phyloP scores from a whole-genome alignment of 2,888 invertebrate genomes.

The Agriopis marginaria region DNA sequence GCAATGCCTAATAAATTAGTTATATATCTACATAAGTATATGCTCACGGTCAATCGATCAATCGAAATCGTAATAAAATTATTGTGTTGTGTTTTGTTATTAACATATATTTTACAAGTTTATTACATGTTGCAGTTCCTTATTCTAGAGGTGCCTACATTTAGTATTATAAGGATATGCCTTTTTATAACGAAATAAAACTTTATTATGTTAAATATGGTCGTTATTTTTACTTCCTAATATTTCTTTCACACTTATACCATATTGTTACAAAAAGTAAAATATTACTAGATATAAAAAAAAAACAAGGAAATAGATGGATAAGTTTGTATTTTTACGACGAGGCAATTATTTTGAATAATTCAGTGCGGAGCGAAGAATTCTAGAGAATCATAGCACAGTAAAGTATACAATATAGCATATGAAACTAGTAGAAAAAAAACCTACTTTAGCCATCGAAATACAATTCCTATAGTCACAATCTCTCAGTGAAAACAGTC shows the following conservation, averaged over 20 bases:
- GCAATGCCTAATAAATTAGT: background rate
- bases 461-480: too few relatives aligned
- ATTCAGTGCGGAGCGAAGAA: too few relatives aligned
- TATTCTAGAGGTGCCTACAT: constrained; percentile 24
- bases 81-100: constrained; percentile 18
- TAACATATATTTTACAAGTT: constrained; percentile 17
- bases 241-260: background rate
- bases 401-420: too few relatives aligned
- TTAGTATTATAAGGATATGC: constrained; percentile 17
- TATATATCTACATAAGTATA: constrained; percentile 2
- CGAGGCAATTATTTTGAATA: too few relatives aligned
- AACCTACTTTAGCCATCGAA: too few relatives aligned
- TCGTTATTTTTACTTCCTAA: background rate
- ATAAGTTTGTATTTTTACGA: too few relatives aligned
- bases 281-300: too few relatives aligned
- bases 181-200: constrained; percentile 23
- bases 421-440: too few relatives aligned
- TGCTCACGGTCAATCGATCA: constrained; percentile 2
- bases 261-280: too few relatives aligned
- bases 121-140: constrained; percentile 21
- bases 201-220: constrained; percentile 16
- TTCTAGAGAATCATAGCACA: too few relatives aligned
- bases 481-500: too few relatives aligned
- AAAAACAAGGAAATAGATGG: too few relatives aligned
- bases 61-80: constrained; percentile 4